phyloP scores from a whole-genome alignment of 30 jellyfish, hydroid and myxozoan species.

The Clytia hemisphaerica region DNA sequence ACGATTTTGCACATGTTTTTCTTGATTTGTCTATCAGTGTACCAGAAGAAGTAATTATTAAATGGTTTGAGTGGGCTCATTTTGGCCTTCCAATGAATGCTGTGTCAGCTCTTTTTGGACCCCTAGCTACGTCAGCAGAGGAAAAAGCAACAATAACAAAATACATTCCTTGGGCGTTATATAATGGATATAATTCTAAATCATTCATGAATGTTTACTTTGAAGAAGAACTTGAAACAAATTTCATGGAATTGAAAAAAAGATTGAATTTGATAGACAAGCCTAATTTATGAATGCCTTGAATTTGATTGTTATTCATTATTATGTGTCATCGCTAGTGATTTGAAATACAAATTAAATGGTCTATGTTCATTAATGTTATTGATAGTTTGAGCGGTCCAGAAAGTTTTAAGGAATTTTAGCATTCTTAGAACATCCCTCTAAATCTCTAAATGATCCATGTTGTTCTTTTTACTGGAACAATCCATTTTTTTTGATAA shows the following conservation, averaged over 20 bases:
- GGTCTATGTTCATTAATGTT: neutral
- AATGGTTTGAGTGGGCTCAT: slow-evolving; percentile 96
- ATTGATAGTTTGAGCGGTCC: too few species aligned
- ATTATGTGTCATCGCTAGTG: neutral
- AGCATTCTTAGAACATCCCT: too few species aligned
- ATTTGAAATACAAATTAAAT: neutral
- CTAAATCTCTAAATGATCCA: too few species aligned
- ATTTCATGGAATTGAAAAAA: slow-evolving; percentile 51
- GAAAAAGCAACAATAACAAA: slow-evolving; percentile 22
- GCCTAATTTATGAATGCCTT: neutral
- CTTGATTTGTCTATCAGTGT: slow-evolving; percentile 66
- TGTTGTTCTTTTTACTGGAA: too few species aligned
- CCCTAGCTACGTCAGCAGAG: slow-evolving; percentile 49
- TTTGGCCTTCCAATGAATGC: slow-evolving; percentile 81
- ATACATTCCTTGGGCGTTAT: slow-evolving; percentile 90
- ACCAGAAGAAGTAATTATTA: slow-evolving; percentile 84
- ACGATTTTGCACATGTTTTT: slow-evolving; percentile 76
- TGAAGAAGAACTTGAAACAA: slow-evolving; percentile 70
- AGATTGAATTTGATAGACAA: slow-evolving; percentile 20
- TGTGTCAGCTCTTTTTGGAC: slow-evolving; percentile 75
- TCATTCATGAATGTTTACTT: slow-evolving; percentile 66
- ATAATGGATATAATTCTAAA: slow-evolving; percentile 66
- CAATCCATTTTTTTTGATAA: too few species aligned
- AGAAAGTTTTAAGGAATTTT: too few species aligned
- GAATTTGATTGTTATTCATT: neutral